phyloP scores from a whole-genome alignment of 2,113 vertebrate genomes.

The Thinocorus orbignyianus region DNA sequence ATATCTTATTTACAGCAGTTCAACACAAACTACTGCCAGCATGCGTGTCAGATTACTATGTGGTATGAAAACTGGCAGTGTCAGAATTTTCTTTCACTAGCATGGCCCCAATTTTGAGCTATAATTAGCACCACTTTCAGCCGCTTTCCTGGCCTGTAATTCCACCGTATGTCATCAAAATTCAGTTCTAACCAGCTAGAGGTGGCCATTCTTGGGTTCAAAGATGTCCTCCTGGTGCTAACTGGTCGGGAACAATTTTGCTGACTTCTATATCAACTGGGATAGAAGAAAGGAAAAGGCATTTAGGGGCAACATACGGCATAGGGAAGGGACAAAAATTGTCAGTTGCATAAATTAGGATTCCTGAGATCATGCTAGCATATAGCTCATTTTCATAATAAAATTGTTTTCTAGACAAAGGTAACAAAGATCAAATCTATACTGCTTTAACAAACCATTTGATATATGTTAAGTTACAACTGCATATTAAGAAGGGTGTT shows the following conservation, averaged over 20 bases:
- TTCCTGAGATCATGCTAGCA: not conserved
- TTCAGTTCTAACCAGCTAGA: not conserved
- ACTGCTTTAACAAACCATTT: not conserved
- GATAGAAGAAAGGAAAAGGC: not conserved
- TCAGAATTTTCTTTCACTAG: not conserved
- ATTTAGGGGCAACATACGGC: not conserved
- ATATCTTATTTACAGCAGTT: not conserved
- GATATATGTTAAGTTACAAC: not conserved
- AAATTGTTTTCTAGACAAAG: not conserved
- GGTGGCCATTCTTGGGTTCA: not conserved
- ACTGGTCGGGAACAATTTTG: not conserved
- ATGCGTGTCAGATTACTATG: not conserved
- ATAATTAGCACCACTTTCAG: not conserved
- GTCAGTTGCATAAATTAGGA: not conserved
- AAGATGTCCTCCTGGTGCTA: not conserved
- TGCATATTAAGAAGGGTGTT: not conserved
- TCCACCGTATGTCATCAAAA: not conserved
- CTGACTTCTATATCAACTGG: not conserved
- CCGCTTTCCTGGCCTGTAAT: not conserved
- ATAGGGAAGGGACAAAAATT: not conserved
- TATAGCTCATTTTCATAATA: not conserved
- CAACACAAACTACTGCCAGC: not conserved
- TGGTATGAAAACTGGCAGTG: not conserved
- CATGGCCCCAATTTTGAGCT: not conserved
- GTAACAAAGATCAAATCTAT: not conserved